Evolutionary conservation across 92 coral and sea anemone genomes (phyloP), one percentile per base, ranked within the genome.

Genomic region (Parazoanthus swiftii): DNA sequence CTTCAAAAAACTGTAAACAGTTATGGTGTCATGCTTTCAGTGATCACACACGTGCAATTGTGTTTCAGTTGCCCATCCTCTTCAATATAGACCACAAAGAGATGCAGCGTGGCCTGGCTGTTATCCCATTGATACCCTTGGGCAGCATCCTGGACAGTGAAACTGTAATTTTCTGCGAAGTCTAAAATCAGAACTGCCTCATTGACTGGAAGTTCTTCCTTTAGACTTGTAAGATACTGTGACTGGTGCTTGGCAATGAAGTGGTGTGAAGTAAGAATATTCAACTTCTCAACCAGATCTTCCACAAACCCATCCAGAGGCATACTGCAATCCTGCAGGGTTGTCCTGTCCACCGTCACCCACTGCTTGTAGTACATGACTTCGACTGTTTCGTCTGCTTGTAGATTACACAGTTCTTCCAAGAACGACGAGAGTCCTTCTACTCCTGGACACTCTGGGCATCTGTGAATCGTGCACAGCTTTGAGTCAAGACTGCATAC

Each of bases 241-340:
- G 65, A 79, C 67, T 44, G 82, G 82, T 50, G 82, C 65, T 78
- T 78, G 25, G 82, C 82, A 78, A 50, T 78, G 65, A 39, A 50
- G 82, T 78, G 82, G 67, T 78, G 82, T 78, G 82, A 39, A 15
- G 59, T 46, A 39, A 78, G 82, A 39, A n/a, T 48, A 20, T 78
- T 21, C 21, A 43, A 18, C 82, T 78, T 43, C 63, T 78, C 20
- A 39, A 73, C 77, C 35, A 35, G 77, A 73, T 73, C 43, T 33
- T 73, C 43, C 6, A 73, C 44, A 73, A 73, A 73, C 8, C 35
- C 35, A 73, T 73, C 14, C 77, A 73, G 20, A 4, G 77, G 77
- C 43, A 5, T 73, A 73, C 77, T 73, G 35, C 39, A 73, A 1
- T 73, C 77, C 77, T 73, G 77, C 77, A 33, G 44, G 35, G 77